Evolutionary conservation across 2,888 invertebrate species (phyloP), one percentile per base, ranked within the genome.

Genomic region (Rhogogaster chlorosoma): DNA sequence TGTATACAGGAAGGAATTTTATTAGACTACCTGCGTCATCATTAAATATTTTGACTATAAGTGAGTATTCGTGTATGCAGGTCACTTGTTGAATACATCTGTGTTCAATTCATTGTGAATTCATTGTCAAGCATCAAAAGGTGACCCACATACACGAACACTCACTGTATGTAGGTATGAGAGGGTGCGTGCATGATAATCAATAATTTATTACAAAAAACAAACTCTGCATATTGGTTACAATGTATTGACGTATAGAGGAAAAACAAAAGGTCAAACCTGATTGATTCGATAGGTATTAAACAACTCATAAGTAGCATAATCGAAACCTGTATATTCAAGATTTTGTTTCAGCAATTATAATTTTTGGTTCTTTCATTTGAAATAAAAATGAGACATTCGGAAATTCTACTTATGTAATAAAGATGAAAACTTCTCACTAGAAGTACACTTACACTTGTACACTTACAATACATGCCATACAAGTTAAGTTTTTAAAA

Each of bases 211-310:
- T 38, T 38, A 38, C 38, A 38, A 22, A 61, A 6, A 26, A 61
- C n/a, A n/a, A 61, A 26, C 22, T 61, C 61, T 61, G 61, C 61
- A 61, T 61, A 61, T 61, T 61, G 61, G 61, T n/a, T 61, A 22
- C 9, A 26, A 61, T 61, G 9, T 61, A 61, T 61, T 61, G 7
- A 61, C 61, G 61, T 61, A n/a, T n/a, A 61, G 26, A 61, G 26
- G 61, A 61, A 61, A 61, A 61, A 12, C 22, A 61, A 61, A n/a
- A 61, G 10, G 61, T 61, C 61, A 61, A 61, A 61, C 61, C 61
- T 61, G 61, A 61, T 61, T 61, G 61, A 22, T 26, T 61, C n/a
- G n/a, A 26, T 61, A 61, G 61, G 61, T 61, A 61, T 61, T 26
- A 26, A 26, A 61, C 61, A 61, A 61, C 61, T 61, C 61, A 22